Conservation (phyloP, 2,888 invertebrate species). For the Melolontha melolontha region DNA sequence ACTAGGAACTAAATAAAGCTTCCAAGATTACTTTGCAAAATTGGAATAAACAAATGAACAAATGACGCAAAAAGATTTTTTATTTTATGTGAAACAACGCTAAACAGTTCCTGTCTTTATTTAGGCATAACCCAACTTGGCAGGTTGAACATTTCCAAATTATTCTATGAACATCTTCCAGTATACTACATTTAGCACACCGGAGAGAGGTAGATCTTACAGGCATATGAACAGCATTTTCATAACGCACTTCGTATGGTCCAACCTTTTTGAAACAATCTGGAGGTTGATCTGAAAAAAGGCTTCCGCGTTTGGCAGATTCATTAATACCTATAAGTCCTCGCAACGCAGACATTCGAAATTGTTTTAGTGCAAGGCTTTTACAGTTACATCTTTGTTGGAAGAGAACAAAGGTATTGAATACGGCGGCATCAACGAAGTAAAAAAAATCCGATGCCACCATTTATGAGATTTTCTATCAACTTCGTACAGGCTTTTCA, state of each 20-base stretch:
- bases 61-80: not conserved
- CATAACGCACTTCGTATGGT: too few relatives aligned
- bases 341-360: too few relatives aligned
- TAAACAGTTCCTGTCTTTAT: too few relatives aligned
- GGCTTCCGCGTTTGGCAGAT: not conserved
- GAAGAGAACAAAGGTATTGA: too few relatives aligned
- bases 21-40: too few relatives aligned
- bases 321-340: not conserved
- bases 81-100: too few relatives aligned
- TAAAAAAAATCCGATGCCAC: constrained; percentile 44
- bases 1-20: not conserved
- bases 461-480: constrained; percentile 44
- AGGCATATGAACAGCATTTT: constrained; percentile 35
- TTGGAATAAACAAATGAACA: too few relatives aligned
- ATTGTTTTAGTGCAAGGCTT: constrained; percentile 12
- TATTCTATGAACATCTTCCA: constrained; percentile 30
- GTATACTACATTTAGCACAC: constrained; percentile 40
- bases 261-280: too few relatives aligned
- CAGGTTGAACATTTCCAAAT: constrained; percentile 41
- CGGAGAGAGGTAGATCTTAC: constrained; percentile 12
- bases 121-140: constrained; percentile 40
- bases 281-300: too few relatives aligned
- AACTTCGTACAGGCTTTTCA: constrained; percentile 38
- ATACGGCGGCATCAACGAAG: too few relatives aligned
- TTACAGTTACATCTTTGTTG: constrained; percentile 4